Base-by-base conservation (phyloP, 2,888 invertebrate species). In the Gryllus longicercus region DNA sequence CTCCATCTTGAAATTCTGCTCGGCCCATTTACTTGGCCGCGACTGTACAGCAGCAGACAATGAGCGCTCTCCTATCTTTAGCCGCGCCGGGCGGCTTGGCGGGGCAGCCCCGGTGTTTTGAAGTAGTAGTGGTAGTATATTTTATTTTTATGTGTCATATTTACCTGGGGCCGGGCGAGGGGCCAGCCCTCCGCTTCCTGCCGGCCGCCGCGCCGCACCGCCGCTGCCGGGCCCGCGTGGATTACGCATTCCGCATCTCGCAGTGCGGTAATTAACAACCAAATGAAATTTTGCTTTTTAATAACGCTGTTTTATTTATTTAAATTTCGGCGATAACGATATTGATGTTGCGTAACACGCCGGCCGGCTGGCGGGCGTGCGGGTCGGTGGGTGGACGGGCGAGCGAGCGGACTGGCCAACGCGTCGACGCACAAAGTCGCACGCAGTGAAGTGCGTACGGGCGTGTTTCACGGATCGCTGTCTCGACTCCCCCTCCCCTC, bases 231-330 rank as follows among this genome's bases (percentile, higher is more conserved):
- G 63, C 4, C n/a, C 16, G 63, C 63, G 14, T 63, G 63, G 63
- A 63, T 63, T 63, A 63, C 63, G 63, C 63, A 63, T 63, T 63
- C 63, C 63, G 63, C 63, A 63, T 63, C 63, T 63, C 63, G 63
- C 63, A 63, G 63, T 63, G 63, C 63, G 63, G 63, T 63, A 63
- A 63, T 63, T 63, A 63, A 63, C 63, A 63, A 63, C 63, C 63
- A 63, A 63, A 63, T 63, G 63, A 63, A 63, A 63, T 63, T 63
- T 63, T 63, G 63, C 63, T 63, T 63, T 63, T 63, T 63, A 63
- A 63, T 63, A 63, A 63, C 63, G 63, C 63, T 63, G 63, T 63
- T 63, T 63, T 63, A 63, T 63, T 63, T 63, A 63, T 63, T 63
- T 63, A 63, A 63, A 63, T 63, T 63, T 63, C 63, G 63, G 63